Evolutionary conservation across 2,888 invertebrate genomes (phyloP), one percentile per base, ranked within the genome.

Genomic region (Bombylius discolor): DNA sequence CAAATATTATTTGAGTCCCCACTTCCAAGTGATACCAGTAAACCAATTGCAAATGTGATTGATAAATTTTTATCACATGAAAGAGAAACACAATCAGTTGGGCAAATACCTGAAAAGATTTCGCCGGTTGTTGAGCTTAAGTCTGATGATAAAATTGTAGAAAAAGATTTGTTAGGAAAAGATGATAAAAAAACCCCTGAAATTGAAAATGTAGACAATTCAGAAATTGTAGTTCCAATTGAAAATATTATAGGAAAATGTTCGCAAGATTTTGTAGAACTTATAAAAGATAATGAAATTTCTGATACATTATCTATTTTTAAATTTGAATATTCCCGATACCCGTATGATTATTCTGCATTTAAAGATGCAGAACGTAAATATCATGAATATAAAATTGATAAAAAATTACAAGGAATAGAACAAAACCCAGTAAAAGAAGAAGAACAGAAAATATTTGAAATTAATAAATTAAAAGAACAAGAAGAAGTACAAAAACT

Each of bases 401-500:
- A 51, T 34, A 49, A 45, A 53, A 46, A 56, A 51, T 39, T 44
- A 44, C 49, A 23, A 46, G n/a, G 13, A 49, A 48, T 42, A 54
- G 12, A 31, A 13, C 8, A 47, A 23, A 47, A 8, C 23, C 23
- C 47, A 47, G 4, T 31, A 47, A 5, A 31, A 47, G 47, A 31
- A 14, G 14, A 47, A 47, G 4, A 11, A 42, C 11, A 42, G 4
- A 11, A 5, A 42, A 42, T 11, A 42, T 8, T 11, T 5, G 12
- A 11, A 11, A 42, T 11, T 23, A 13, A 14, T 9, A 23, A 14
- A 9, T 36, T 23, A 33, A 45, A 57, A 55, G 59, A 59, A 59
- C 44, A 57, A 55, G 59, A 59, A 59, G 56, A 56, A 56, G 56
- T 32, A 53, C 59, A 56, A 53, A 56, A 14, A 23, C 31, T 31